A percentile compares a stretch with the other conserved stretches of the same genome.
Conservation (phyloP, 2,113 vertebrate genomes). For the Pteronura brasiliensis region DNA sequence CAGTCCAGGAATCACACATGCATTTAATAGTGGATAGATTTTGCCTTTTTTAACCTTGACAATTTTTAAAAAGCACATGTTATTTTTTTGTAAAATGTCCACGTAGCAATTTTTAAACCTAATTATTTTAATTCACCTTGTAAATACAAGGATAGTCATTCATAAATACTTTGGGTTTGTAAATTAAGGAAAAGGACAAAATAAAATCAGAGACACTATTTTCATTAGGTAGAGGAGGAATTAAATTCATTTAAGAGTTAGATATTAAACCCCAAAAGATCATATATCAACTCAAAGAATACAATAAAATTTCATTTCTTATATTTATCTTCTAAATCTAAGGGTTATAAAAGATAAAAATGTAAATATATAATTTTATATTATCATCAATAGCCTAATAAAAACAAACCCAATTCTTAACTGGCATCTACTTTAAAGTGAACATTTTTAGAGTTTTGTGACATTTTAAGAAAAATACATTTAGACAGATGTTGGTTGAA, state of each 20-base stretch:
- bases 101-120: background rate
- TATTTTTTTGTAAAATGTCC: background rate
- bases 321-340: background rate
- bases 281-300: background rate
- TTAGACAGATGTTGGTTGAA: background rate
- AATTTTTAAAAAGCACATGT: background rate
- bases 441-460: background rate
- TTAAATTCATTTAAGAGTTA: background rate
- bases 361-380: background rate
- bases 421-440: background rate
- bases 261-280: background rate
- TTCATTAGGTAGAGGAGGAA: background rate
- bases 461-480: background rate
- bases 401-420: background rate
- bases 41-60: background rate
- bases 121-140: background rate
- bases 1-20: background rate
- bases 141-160: background rate
- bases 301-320: constrained; percentile 16
- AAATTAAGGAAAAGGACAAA: constrained; percentile 14
- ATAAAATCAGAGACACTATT: background rate
- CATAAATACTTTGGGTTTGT: background rate
- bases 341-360: background rate
- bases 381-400: background rate
- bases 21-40: background rate